Percentiles rank a stretch among this genome's conserved stretches.
Conservation (phyloP, 2,797 vertebrate species). For the Aythya fuligula region DNA sequence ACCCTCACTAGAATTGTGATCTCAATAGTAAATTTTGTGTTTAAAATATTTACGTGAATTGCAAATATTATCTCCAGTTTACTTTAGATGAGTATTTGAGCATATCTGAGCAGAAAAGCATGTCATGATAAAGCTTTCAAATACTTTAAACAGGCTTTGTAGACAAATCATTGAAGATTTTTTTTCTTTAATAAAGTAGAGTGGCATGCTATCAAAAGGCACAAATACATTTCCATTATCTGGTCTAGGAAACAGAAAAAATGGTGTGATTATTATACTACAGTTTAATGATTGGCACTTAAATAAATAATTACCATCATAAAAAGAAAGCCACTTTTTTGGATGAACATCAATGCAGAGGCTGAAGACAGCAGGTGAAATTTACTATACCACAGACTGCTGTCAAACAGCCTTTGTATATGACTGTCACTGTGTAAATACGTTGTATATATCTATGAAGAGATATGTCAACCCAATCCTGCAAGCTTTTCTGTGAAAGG, state of each 20-base stretch:
- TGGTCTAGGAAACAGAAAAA: conserved; percentile 63
- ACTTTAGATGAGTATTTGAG: background rate
- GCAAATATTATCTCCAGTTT: background rate
- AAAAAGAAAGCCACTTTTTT: conserved; percentile 40
- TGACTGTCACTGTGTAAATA: conserved; percentile 47
- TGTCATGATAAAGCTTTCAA: conserved; percentile 35
- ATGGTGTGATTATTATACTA: conserved; percentile 65
- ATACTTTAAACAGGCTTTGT: conserved; percentile 53
- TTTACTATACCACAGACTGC: background rate
- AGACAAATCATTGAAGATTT: conserved; percentile 53
- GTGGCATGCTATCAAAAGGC: conserved; percentile 78
- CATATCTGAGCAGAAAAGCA: conserved; percentile 34
- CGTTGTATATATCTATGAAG: conserved; percentile 3
- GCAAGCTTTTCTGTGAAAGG: background rate
- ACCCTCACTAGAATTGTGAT: background rate
- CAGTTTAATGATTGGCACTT: conserved; percentile 63
- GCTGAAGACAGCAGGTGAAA: conserved; percentile 51
- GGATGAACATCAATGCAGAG: conserved; percentile 54
- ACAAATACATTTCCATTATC: conserved; percentile 77
- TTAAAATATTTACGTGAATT: background rate
- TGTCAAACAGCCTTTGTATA: conserved; percentile 47
- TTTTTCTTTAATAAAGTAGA: conserved; percentile 70
- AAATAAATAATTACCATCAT: conserved; percentile 72
- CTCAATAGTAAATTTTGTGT: background rate
- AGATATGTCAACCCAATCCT: conserved; percentile 3